Evolutionary conservation across 30 jellyfish, hydroid and myxozoan species (phyloP), one percentile per base, ranked within the genome.

Genomic region (Cassiopea xamachana): DNA sequence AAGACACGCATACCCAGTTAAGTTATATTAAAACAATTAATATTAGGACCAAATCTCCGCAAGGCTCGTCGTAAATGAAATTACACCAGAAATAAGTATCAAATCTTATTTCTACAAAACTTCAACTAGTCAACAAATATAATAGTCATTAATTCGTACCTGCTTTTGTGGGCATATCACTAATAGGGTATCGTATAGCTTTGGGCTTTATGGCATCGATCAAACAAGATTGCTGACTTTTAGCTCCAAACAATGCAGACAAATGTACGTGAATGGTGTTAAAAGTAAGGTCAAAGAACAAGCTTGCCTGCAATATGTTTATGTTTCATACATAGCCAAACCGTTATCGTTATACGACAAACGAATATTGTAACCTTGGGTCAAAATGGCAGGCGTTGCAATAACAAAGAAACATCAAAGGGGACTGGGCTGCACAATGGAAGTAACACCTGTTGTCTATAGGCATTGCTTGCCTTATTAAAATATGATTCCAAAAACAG

Each of bases 131-230:
- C n/a, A n/a, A n/a, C n/a, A n/a, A n/a, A n/a, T n/a, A n/a, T n/a
- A n/a, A n/a, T n/a, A n/a, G n/a, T n/a, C n/a, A n/a, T n/a, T n/a
- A 8, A 71, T 1, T 7, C 18, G 19, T 78, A 78, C 90, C 90
- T 82, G 90, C 7, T 82, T 74, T 82, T 68, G 81, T 82, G 69
- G 90, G 90, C 90, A 82, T 82, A 82, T 82, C 90, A 82, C 90
- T 5, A 6, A 2, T 1, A 71, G n/a, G n/a, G n/a, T n/a, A n/a
- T n/a, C n/a, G n/a, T n/a, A n/a, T n/a, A n/a, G n/a, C 45, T 9
- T 14, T 16, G 77, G n/a, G 44, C 27, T 71, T 1, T 39, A 1
- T 2, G 18, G 58, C 55, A 71, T 18, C 51, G 80, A 43, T 19
- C 7, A 1, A 71, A 71, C 18, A 17, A 17, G 80, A 71, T 7